Evolutionary conservation across 2,113 vertebrate genomes (phyloP), one percentile per base, ranked within the genome.

Genomic region (Vombatus ursinus): DNA sequence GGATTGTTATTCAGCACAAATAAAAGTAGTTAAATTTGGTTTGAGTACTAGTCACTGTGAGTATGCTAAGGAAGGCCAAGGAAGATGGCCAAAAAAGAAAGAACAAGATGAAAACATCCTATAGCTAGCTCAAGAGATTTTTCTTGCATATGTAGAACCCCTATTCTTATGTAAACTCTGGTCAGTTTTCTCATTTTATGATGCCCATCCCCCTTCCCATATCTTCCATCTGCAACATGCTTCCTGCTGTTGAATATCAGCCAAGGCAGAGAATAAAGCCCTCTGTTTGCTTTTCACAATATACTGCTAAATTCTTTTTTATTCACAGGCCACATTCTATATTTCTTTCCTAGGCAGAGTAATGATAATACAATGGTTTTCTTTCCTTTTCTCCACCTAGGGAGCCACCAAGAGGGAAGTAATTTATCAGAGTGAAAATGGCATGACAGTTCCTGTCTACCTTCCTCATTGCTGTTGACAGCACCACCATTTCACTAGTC

Each of bases 271-370:
- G 0, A 94, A 50, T 53, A 57, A 57, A 57, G 2, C 37, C 44
- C 25, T 68, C n/a, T 51, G 57, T 52, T 28, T 48, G 44, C 44
- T 95, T 47, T 52, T 23, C 57, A 84, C 23, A 16, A 50, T 94
- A 51, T 89, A 52, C 92, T 61, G 44, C 51, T 92, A n/a, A 94
- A 90, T 92, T 47, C 3, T 91, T 96, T 96, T 52, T 94, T 68
- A 95, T 25, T 25, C 22, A 24, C 8, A 48, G 4, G 12, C 1
- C 14, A 94, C 54, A 48, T 37, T 90, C 0, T 84, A 51, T 2
- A 94, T 93, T 51, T 52, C 47, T 84, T 95, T 10, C 94, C 49
- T 37, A 49, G 11, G 54, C 37, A 77, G 23, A 37, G 57, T 49
- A 26, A 49, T 51, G 53, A 93, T 92, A 94, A 90, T 68, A 90